These are phyloP conservation scores for Enteromius mattozi DNA, from an alignment of 2,797 vertebrate species.

Conservation along the genomic window DNA sequence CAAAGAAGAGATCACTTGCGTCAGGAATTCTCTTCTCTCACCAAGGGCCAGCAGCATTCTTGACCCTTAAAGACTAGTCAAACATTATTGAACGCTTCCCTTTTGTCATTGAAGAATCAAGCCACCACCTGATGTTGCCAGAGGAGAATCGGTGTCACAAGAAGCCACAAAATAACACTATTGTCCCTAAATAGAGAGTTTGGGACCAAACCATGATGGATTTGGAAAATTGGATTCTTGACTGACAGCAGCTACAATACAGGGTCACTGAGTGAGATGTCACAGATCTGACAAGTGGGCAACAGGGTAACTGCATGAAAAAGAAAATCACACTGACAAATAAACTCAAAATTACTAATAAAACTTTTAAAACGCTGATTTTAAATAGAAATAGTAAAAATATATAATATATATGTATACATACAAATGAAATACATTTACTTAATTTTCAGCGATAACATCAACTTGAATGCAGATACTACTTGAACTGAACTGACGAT, in stretches of 20 bases:
- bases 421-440: no score
- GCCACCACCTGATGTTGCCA: conserved; percentile 78
- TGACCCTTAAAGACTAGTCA: conserved; percentile 81
- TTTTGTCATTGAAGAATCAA: conserved; percentile 74
- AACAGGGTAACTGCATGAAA: background rate
- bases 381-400: background rate
- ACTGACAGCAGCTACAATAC: conserved; percentile 53
- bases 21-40: conserved; percentile 76
- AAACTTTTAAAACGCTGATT: background rate
- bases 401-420: no score
- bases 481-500: no score
- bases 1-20: conserved; percentile 77
- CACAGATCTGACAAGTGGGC: conserved; percentile 51
- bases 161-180: conserved; percentile 69
- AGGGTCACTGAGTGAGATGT: conserved; percentile 73
- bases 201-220: conserved; percentile 54
- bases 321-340: background rate
- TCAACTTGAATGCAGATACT: no score
- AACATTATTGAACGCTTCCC: conserved; percentile 78
- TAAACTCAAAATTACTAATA: background rate
- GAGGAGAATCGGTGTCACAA: conserved; percentile 67
- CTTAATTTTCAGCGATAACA: no score
- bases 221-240: conserved; percentile 30
- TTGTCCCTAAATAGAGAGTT: conserved; percentile 65
- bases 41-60: conserved; percentile 80